Percentiles rank a stretch among this genome's conserved stretches.
phyloP scores from a whole-genome alignment of 1,140 invertebrate genomes.

The Popillia japonica region DNA sequence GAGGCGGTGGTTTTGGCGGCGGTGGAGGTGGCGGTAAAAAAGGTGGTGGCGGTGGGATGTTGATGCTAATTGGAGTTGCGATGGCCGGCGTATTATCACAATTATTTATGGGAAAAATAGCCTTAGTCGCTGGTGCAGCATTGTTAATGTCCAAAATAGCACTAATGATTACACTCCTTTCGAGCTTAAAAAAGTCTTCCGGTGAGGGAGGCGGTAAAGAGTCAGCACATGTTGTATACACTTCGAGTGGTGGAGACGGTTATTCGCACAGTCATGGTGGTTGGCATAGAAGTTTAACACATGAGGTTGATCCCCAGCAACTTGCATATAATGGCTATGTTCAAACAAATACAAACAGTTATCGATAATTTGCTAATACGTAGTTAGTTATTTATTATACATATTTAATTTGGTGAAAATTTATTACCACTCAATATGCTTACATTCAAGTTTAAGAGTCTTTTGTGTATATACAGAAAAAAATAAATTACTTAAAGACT shows the following conservation, averaged over 20 bases:
- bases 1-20: constrained; percentile 61
- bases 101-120: constrained; percentile 73
- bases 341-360: background rate
- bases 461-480: too few relatives aligned
- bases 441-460: too few relatives aligned
- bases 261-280: constrained; percentile 58
- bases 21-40: constrained; percentile 64
- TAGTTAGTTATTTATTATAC: background rate
- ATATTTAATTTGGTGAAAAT: too few relatives aligned
- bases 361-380: background rate
- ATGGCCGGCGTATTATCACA: constrained; percentile 72
- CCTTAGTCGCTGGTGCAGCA: constrained; percentile 72
- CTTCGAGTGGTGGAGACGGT: constrained; percentile 59
- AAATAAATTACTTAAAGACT: too few relatives aligned
- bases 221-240: constrained; percentile 67
- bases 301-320: background rate
- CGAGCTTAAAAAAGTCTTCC: constrained; percentile 70
- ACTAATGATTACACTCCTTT: constrained; percentile 70
- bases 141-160: constrained; percentile 74
- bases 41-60: constrained; percentile 62
- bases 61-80: constrained; percentile 71
- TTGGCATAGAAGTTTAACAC: constrained; percentile 65
- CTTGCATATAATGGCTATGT: background rate
- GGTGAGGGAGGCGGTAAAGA: constrained; percentile 64
- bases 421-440: too few relatives aligned